phyloP scores from a whole-genome alignment of 2,113 vertebrate genomes.

The Toxotes chatareus region DNA sequence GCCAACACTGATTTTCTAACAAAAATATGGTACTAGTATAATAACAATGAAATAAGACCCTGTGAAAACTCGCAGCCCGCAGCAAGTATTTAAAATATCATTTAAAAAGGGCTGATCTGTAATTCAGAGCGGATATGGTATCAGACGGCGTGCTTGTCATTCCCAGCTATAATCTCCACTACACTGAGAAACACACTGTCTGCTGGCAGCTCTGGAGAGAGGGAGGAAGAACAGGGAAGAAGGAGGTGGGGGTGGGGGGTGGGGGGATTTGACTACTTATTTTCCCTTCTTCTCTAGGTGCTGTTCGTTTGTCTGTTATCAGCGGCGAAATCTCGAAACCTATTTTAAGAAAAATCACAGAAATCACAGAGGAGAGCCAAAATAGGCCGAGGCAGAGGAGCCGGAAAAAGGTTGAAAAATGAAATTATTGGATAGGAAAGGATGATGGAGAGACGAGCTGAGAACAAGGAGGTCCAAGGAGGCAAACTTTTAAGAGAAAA shows the following conservation, averaged over 20 bases:
- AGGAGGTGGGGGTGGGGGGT: background rate
- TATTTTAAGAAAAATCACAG: conserved; percentile 21
- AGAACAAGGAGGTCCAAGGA: background rate
- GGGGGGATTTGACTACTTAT: conserved; percentile 51
- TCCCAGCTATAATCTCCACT: conserved; percentile 79
- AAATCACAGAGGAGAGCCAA: background rate
- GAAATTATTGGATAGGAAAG: background rate
- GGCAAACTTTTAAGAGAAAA: background rate
- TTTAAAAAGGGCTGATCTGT: conserved; percentile 84
- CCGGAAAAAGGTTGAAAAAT: background rate
- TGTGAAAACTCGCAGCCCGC: conserved; percentile 80
- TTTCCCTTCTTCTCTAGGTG: conserved; percentile 65
- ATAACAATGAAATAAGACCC: conserved; percentile 82
- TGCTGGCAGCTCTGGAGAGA: conserved; percentile 72
- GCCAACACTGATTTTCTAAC: conserved; percentile 78
- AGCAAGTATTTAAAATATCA: conserved; percentile 82
- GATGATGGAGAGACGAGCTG: background rate
- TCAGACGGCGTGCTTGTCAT: conserved; percentile 82
- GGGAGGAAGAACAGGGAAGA: conserved; percentile 49
- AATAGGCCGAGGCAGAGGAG: background rate
- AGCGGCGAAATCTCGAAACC: conserved; percentile 9
- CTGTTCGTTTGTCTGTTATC: conserved; percentile 57
- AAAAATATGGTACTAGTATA: conserved; percentile 78
- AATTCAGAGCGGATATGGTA: conserved; percentile 84
- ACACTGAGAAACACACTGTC: conserved; percentile 76